Conservation (phyloP, 2,113 vertebrate genomes). For the Aegithalos caudatus region DNA sequence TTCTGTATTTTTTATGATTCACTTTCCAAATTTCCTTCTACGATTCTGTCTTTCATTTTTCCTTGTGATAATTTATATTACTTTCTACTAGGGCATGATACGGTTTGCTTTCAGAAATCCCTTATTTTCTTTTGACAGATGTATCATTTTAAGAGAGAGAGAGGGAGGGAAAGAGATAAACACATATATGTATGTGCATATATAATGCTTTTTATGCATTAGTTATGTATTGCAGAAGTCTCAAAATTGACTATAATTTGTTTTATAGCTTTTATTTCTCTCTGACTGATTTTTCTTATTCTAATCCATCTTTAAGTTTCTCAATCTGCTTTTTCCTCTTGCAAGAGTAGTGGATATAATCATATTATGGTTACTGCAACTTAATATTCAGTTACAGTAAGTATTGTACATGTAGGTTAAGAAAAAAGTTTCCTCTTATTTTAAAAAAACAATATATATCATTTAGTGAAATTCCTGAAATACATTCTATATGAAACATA, state of each 20-base stretch:
- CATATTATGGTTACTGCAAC: background rate
- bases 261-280: background rate
- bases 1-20: background rate
- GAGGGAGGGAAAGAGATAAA: background rate
- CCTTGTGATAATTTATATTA: background rate
- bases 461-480: background rate
- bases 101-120: slow-evolving; percentile 4
- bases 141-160: background rate
- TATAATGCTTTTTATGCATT: background rate
- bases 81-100: background rate
- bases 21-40: background rate
- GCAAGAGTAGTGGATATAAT: background rate
- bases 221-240: background rate
- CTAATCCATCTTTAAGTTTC: background rate
- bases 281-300: background rate
- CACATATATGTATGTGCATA: background rate
- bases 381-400: background rate
- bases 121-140: slow-evolving; percentile 25
- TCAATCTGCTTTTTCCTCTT: background rate
- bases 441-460: background rate
- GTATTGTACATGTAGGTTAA: background rate
- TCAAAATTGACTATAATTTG: slow-evolving; percentile 15
- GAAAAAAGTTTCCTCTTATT: background rate
- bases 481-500: background rate
- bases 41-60: slow-evolving; percentile 6